Evolutionary conservation across 2,797 vertebrate genomes (phyloP).

Genomic region (Galagoides demidoff): DNA sequence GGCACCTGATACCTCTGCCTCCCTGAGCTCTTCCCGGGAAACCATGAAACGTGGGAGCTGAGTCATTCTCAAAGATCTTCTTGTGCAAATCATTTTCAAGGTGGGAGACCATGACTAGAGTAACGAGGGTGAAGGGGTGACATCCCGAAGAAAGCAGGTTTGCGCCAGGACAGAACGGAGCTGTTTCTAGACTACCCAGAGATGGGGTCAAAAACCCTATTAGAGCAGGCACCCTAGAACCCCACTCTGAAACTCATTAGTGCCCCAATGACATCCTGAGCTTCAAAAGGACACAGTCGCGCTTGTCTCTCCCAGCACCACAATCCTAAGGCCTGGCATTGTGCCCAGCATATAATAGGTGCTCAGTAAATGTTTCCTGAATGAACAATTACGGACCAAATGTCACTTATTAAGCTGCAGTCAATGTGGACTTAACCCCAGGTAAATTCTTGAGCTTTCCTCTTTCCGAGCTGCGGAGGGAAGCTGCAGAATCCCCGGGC

Average conservation of each 20-base stretch:
- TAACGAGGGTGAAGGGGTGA: neutral
- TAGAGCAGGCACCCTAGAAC: rapidly evolving
- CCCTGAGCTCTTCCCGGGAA: neutral
- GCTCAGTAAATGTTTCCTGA: neutral
- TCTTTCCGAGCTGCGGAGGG: neutral
- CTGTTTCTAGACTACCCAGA: no score
- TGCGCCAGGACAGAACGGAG: neutral
- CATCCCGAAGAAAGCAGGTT: neutral
- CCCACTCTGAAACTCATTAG: rapidly evolving
- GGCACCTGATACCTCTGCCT: neutral
- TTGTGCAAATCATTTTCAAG: neutral
- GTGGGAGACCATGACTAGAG: neutral
- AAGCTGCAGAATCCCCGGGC: neutral
- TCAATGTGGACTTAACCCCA: neutral
- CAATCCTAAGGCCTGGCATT: rapidly evolving
- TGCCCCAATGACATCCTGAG: rapidly evolving
- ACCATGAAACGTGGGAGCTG: neutral
- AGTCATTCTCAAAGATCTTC: neutral
- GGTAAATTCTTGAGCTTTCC: neutral
- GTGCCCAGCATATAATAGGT: neutral
- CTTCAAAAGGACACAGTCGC: neutral
- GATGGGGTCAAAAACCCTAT: neutral
- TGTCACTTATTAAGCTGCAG: neutral
- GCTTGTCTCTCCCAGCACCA: neutral
- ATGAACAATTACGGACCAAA: neutral